Conservation (phyloP, 2,888 invertebrate species). For the Amphipoea lucens region DNA sequence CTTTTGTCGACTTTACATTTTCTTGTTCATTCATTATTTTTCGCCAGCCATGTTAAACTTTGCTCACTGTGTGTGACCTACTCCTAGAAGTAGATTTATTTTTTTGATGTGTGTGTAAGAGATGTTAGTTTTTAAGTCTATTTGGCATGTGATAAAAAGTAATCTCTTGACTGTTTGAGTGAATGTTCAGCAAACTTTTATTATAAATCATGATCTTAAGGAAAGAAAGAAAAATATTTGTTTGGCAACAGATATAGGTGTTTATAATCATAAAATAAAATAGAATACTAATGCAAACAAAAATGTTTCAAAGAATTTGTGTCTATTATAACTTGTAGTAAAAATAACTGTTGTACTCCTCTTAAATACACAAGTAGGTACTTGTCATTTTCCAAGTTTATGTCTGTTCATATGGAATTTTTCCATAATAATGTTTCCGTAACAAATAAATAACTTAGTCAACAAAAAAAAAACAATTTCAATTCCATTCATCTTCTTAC, state of each 20-base stretch:
- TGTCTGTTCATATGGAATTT: neutral
- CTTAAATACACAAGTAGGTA: neutral
- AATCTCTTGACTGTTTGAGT: neutral
- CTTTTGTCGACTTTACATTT: neutral
- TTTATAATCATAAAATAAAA: neutral
- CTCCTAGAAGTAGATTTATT: neutral
- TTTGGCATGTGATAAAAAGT: neutral
- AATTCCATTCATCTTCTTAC: neutral
- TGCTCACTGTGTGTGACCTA: neutral
- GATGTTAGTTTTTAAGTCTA: slow-evolving; percentile 1
- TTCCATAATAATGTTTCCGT: neutral
- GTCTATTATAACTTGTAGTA: neutral
- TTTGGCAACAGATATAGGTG: neutral
- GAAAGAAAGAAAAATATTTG: neutral
- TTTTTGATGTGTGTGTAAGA: neutral
- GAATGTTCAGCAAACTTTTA: neutral
- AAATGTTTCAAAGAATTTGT: neutral
- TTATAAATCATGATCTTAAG: neutral
- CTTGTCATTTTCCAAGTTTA: neutral
- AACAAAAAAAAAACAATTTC: neutral
- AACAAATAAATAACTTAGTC: neutral
- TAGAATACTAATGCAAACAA: neutral
- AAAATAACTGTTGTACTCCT: neutral
- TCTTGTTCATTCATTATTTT: neutral
- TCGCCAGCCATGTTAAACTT: neutral